Percentiles rank a stretch among this genome's conserved stretches.
Evolutionary conservation across 2,888 invertebrate species (phyloP).

Genomic region (Tachina lurida): DNA sequence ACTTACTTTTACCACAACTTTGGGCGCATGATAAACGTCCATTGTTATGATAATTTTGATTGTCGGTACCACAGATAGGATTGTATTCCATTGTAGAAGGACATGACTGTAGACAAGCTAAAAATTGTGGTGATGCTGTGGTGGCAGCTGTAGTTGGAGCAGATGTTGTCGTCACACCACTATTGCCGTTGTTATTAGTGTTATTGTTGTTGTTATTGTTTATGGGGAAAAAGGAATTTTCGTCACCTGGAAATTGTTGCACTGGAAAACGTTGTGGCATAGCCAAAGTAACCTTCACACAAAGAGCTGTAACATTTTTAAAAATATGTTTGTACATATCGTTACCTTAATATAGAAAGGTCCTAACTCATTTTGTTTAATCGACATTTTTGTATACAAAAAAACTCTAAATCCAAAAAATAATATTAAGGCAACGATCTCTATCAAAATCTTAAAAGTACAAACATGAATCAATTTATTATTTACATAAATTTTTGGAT

Average conservation of each 20-base stretch:
- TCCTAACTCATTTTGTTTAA: no score
- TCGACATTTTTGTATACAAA: no score
- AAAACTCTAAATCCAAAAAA: no score
- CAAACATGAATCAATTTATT: no score
- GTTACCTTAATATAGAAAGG: no score
- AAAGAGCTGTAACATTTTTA: constrained; percentile 28
- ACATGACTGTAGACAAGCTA: constrained; percentile 76
- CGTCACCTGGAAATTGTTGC: constrained; percentile 41
- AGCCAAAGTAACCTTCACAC: constrained; percentile 8
- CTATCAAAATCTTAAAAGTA: no score
- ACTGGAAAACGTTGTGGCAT: constrained; percentile 47
- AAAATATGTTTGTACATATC: background rate
- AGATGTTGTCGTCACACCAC: constrained; percentile 21
- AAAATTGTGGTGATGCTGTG: constrained; percentile 75
- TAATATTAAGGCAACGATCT: no score
- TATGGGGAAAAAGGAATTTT: constrained; percentile 17
- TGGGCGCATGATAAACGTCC: constrained; percentile 78
- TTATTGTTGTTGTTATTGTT: background rate
- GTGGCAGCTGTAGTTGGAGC: constrained; percentile 44
- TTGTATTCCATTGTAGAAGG: constrained; percentile 81
- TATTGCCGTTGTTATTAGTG: constrained; percentile 13
- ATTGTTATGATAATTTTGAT: constrained; percentile 78
- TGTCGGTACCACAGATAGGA: constrained; percentile 81
- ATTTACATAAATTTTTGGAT: no score
- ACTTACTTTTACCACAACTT: constrained; percentile 79